Percentiles rank a stretch among this genome's conserved stretches.
These are phyloP conservation scores for Pocillopora verrucosa DNA, from an alignment of 64 coral and sea anemone species.

Conservation along the genomic window DNA sequence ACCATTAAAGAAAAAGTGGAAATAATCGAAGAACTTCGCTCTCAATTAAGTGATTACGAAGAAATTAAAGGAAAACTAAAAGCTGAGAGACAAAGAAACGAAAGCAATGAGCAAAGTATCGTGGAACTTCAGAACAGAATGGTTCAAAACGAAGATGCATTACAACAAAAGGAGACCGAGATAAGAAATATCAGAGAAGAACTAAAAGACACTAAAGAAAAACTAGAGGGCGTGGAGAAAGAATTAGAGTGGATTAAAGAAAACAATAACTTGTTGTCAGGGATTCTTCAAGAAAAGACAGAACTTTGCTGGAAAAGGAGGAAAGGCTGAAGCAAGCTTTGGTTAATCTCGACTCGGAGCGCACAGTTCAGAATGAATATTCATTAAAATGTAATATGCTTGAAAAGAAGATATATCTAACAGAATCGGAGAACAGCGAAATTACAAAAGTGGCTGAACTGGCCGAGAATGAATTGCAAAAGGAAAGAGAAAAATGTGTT, in stretches of 20 bases:
- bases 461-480: slow-evolving; percentile 31
- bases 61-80: background rate
- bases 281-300: slow-evolving; percentile 53
- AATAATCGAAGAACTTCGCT: slow-evolving; percentile 23
- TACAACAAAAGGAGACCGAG: slow-evolving; percentile 46
- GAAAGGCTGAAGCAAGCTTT: slow-evolving; percentile 51
- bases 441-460: slow-evolving; percentile 43
- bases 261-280: slow-evolving; percentile 17
- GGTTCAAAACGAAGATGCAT: background rate
- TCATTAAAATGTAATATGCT: slow-evolving; percentile 75
- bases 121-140: slow-evolving; percentile 30
- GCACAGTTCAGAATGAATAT: slow-evolving; percentile 65
- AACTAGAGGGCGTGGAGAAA: slow-evolving; percentile 35
- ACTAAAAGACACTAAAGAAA: slow-evolving; percentile 30
- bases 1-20: slow-evolving; percentile 41
- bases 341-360: slow-evolving; percentile 59
- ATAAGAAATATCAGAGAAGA: slow-evolving; percentile 29
- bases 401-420: slow-evolving; percentile 57
- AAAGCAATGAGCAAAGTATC: slow-evolving; percentile 15
- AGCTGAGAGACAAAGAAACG: slow-evolving; percentile 34
- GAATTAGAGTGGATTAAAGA: slow-evolving; percentile 34
- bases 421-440: slow-evolving; percentile 61
- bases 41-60: slow-evolving; percentile 18
- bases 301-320: slow-evolving; percentile 36
- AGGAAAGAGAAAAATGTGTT: slow-evolving; percentile 34